Base-by-base conservation (phyloP, 2,888 invertebrate genomes). In the Lasioglossum zephyrum region DNA sequence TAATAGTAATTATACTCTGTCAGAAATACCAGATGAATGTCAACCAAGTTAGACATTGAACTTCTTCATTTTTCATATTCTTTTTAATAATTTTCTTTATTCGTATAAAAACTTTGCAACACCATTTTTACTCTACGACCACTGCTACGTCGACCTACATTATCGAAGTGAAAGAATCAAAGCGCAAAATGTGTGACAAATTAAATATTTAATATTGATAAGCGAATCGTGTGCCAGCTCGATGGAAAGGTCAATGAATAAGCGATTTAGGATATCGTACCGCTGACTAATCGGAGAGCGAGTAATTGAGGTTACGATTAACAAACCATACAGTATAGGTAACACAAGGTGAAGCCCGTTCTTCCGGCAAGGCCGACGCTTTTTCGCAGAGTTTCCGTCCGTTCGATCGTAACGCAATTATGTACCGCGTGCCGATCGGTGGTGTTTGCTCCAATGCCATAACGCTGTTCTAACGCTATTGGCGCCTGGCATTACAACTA, bases 271-370 rank as follows among this genome's bases (percentile, higher is more conserved):
- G n/a, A 41, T 26, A 26, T 11, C 9, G 4, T 26, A 9, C 5
- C 5, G 18, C 11, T 16, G 13, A 73, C 18, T n/a, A 11, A 75
- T 60, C 8, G 31, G 44, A 8, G 5, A 60, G 36, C 77, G 78
- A 79, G 74, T 82, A 89, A 82, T 82, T 81, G 73, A 85, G 85
- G 83, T 77, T 85, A 47, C 73, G 72, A 82, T 89, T 87, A 83
- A 81, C 66, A 81, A 84, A 82, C 82, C 73, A 18, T 36, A 31
- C 63, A 41, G 70, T 72, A 26, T 74, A 18, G 73, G 39, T 49
- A 70, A 53, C 72, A 31, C 88, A 76, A 72, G 63, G 81, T 41
- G n/a, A 79, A 53, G 60, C 31, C 26, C 36, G 70, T 39, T 53
- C 79, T 73, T 53, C 31, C 22, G 74, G 39, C 81, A 77, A 85